Percentiles rank a stretch among this genome's conserved stretches.
These are phyloP conservation scores for Trichacis sp. DNA, from an alignment of 2,888 invertebrate genomes.

Conservation along the genomic window DNA sequence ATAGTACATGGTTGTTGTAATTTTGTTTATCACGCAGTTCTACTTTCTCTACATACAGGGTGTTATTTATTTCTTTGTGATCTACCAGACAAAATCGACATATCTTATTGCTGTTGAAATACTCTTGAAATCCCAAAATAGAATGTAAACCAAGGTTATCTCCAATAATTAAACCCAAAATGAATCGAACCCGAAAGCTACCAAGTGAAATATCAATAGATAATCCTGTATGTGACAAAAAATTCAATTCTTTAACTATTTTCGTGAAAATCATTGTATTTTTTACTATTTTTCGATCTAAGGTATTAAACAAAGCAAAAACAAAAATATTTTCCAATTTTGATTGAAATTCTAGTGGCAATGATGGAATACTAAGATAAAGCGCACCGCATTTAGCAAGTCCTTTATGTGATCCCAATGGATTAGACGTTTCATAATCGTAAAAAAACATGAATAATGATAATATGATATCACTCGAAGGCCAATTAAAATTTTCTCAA, in stretches of 20 bases:
- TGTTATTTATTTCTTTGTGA: constrained; percentile 18
- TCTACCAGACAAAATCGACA: constrained; percentile 41
- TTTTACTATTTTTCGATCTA: constrained; percentile 20
- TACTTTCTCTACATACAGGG: no score
- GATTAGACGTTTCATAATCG: constrained; percentile 41
- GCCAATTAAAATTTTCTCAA: no score
- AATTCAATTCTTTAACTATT: constrained; percentile 34
- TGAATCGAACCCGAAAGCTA: constrained; percentile 29
- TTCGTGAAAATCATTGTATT: constrained; percentile 29
- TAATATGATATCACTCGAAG: constrained; percentile 11
- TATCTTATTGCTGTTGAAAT: constrained; percentile 32
- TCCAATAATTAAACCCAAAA: constrained; percentile 29
- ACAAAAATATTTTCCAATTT: no score
- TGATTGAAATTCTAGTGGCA: constrained; percentile 32
- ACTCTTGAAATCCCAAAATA: no score
- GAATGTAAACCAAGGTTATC: constrained; percentile 45
- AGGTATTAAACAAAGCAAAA: no score
- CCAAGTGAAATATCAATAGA: constrained; percentile 16
- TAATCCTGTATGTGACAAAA: constrained; percentile 26
- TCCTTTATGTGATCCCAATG: no score
- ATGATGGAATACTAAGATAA: constrained; percentile 27
- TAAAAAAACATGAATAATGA: constrained; percentile 32
- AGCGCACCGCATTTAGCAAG: constrained; percentile 32
- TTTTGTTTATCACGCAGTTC: constrained; percentile 31
- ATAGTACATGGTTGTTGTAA: constrained; percentile 23